Evolutionary conservation across 1,140 invertebrate genomes (phyloP).

Genomic region (Calephelis nemesis): DNA sequence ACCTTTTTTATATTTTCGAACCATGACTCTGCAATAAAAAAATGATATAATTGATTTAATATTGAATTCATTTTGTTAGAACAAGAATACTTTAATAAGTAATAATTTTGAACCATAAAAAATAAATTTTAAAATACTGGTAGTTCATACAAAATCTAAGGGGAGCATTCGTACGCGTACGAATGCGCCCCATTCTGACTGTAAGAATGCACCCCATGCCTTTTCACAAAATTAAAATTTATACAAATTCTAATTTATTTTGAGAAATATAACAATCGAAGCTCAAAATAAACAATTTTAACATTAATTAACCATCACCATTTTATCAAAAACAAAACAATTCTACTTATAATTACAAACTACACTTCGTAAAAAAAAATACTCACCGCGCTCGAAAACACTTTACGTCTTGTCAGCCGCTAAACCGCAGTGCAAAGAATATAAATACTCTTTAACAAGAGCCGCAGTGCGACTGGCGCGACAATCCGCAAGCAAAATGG

Average conservation of each 20-base stretch:
- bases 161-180: conserved; percentile 16
- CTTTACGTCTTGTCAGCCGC: conserved; percentile 17
- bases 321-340: conserved; percentile 17
- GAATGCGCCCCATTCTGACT: conserved; percentile 6
- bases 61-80: too few species aligned
- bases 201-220: not conserved
- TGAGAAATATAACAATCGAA: not conserved
- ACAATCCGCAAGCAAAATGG: not conserved
- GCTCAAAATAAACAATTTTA: not conserved
- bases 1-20: not conserved
- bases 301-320: not conserved
- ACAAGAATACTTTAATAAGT: too few species aligned
- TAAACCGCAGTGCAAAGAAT: not conserved
- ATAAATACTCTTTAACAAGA: too few species aligned
- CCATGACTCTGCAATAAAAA: conserved; percentile 3
- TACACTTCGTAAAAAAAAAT: conserved; percentile 17
- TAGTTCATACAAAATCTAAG: not conserved
- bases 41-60: not conserved
- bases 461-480: conserved; percentile 19
- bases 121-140: not conserved
- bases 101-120: too few species aligned
- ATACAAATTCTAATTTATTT: not conserved
- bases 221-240: conserved; percentile 14
- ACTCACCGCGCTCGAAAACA: conserved; percentile 20
- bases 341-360: conserved; percentile 15